A percentile compares a stretch with the other conserved stretches of the same genome.
Evolutionary conservation across 2,113 vertebrate species (phyloP).

Genomic region (Thamnaconus septentrionalis): DNA sequence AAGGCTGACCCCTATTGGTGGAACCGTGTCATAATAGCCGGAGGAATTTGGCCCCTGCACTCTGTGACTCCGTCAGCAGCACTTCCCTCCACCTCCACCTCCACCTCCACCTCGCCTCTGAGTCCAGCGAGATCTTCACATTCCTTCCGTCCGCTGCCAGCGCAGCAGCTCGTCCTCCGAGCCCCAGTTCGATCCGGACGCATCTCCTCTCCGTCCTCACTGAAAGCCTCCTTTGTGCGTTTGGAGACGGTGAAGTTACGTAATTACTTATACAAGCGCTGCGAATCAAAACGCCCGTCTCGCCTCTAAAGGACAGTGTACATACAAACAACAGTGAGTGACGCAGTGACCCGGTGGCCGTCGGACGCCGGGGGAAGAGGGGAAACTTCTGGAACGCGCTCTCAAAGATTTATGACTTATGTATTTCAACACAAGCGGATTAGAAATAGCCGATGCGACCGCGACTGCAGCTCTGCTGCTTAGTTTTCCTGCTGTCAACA

Average conservation of each 20-base stretch:
- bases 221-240: constrained; percentile 39
- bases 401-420: too few species aligned
- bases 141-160: constrained; percentile 44
- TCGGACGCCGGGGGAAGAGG: too few species aligned
- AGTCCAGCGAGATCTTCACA: constrained; percentile 44
- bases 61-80: constrained; percentile 16
- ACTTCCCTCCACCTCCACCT: constrained; percentile 26
- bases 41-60: constrained; percentile 41
- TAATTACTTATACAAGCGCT: constrained; percentile 32
- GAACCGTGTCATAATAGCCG: constrained; percentile 38
- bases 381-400: too few species aligned
- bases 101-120: constrained; percentile 52
- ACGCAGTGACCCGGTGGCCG: too few species aligned
- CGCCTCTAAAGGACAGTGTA: constrained; percentile 13
- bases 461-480: too few species aligned
- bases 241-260: constrained; percentile 30
- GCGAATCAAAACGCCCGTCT: constrained; percentile 10
- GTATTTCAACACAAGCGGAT: too few species aligned
- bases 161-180: constrained; percentile 18
- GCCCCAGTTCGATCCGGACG: constrained; percentile 22
- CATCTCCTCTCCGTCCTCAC: constrained; percentile 18
- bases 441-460: too few species aligned
- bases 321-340: too few species aligned
- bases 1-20: constrained; percentile 76
- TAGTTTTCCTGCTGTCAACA: too few species aligned